phyloP scores from a whole-genome alignment of 2,113 vertebrate genomes.

The Sitta europaea region DNA sequence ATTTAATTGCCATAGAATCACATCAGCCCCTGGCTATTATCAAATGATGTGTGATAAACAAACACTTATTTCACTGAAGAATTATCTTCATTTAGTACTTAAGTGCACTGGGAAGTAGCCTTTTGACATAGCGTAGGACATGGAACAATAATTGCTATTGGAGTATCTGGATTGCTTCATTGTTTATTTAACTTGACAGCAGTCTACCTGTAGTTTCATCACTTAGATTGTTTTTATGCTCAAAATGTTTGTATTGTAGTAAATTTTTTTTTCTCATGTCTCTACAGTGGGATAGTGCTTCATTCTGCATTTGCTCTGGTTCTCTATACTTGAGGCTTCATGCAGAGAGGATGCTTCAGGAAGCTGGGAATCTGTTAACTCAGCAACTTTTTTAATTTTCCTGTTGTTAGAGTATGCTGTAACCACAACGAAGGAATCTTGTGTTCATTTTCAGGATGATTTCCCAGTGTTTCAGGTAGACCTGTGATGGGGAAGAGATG shows the following conservation, averaged over 20 bases:
- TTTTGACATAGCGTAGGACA: not conserved
- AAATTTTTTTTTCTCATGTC: not conserved
- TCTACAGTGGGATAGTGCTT: not conserved
- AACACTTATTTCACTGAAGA: not conserved
- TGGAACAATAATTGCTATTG: not conserved
- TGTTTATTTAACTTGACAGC: constrained; percentile 19
- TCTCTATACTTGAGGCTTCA: not conserved
- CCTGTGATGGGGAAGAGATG: not conserved
- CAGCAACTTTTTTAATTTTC: not conserved
- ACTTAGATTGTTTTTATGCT: constrained; percentile 23
- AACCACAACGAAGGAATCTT: not conserved
- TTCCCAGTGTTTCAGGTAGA: not conserved
- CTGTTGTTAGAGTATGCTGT: not conserved
- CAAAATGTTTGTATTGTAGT: not conserved
- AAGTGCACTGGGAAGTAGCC: not conserved
- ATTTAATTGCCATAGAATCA: constrained; percentile 21
- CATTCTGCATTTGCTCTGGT: not conserved
- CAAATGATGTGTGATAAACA: constrained; percentile 21
- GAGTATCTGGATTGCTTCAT: not conserved
- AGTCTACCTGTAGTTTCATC: not conserved
- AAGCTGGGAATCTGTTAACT: not conserved
- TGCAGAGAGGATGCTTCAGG: not conserved
- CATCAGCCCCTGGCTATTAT: not conserved
- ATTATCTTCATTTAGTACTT: not conserved
- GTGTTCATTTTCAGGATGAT: not conserved